Conservation (phyloP, 2,888 invertebrate genomes). For the Leptinotarsa haldemani region DNA sequence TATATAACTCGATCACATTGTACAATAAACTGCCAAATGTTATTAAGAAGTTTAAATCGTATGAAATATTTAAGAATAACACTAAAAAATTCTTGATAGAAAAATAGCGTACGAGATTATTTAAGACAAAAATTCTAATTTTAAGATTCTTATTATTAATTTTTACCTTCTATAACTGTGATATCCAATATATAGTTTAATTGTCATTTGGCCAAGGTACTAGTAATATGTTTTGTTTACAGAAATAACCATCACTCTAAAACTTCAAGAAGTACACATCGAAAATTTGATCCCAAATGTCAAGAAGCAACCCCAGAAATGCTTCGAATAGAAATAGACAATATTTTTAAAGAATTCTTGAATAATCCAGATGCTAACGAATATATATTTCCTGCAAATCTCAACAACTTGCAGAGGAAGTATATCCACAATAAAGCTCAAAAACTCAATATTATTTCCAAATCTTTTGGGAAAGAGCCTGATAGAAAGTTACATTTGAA, state of each 20-base stretch:
- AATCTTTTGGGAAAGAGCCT: slow-evolving; percentile 80
- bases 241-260: neutral
- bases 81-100: too few relatives aligned
- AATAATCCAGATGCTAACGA: slow-evolving; percentile 52
- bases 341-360: slow-evolving; percentile 56
- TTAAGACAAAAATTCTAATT: too few relatives aligned
- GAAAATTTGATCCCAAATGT: slow-evolving; percentile 33
- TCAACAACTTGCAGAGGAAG: slow-evolving; percentile 82
- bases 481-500: slow-evolving; percentile 53
- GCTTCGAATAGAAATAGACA: slow-evolving; percentile 57
- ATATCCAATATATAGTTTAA: too few relatives aligned
- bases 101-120: too few relatives aligned
- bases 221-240: neutral
- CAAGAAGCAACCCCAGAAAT: slow-evolving; percentile 56
- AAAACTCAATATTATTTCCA: slow-evolving; percentile 79
- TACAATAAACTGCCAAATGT: too few relatives aligned
- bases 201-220: neutral
- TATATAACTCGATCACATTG: too few relatives aligned
- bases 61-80: too few relatives aligned
- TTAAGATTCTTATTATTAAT: too few relatives aligned
- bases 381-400: slow-evolving; percentile 72
- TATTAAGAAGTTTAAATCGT: too few relatives aligned
- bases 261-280: neutral
- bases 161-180: too few relatives aligned
- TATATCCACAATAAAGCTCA: slow-evolving; percentile 81